Percentiles rank a stretch among this genome's conserved stretches.
phyloP scores from a whole-genome alignment of 2,113 vertebrate species.

The Lynx canadensis region DNA sequence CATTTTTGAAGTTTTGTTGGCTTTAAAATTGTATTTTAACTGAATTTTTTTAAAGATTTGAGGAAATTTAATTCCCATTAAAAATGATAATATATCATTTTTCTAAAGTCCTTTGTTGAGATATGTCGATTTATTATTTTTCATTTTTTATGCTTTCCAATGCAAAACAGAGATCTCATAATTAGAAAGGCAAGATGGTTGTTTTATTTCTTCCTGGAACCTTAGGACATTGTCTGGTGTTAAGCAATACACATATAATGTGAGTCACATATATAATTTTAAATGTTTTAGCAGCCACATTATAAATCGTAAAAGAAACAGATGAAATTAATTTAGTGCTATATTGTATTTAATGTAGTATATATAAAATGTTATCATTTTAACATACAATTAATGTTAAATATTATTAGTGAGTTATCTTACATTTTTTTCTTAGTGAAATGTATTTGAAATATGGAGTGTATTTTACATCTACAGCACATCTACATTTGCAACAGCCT shows the following conservation, averaged over 20 bases:
- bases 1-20: not conserved
- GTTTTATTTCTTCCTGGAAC: not conserved
- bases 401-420: not conserved
- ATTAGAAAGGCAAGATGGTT: not conserved
- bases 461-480: not conserved
- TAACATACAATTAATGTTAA: not conserved
- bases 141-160: not conserved
- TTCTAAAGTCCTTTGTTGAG: not conserved
- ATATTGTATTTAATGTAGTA: not conserved
- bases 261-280: not conserved
- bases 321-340: not conserved
- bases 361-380: not conserved
- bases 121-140: not conserved
- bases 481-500: not conserved
- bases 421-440: not conserved
- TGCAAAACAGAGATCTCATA: not conserved
- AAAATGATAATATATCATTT: not conserved
- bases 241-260: not conserved
- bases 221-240: not conserved
- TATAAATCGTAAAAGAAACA: not conserved
- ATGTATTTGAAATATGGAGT: not conserved
- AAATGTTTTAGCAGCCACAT: not conserved
- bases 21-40: not conserved
- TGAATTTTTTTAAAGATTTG: conserved; percentile 22
- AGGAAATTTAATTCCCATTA: not conserved